A percentile compares a stretch with the other conserved stretches of the same genome.
phyloP scores from a whole-genome alignment of 2,888 invertebrate genomes.

The Netelia melanura region DNA sequence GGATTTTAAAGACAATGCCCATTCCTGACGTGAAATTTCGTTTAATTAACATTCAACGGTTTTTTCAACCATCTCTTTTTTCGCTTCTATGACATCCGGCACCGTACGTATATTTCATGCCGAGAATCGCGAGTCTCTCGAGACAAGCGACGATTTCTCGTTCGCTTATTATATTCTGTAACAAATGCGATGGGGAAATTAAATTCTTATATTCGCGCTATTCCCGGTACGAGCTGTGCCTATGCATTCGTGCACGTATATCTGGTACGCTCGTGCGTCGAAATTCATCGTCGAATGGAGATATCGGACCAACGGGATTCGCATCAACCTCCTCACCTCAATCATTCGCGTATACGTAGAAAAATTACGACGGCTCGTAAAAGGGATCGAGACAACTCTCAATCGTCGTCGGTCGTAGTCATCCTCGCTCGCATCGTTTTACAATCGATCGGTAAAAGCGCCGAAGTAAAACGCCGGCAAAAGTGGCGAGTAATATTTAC shows the following conservation, averaged over 20 bases:
- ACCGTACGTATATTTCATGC: conserved; percentile 42
- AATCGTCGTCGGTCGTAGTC: conserved; percentile 8
- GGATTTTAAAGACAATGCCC: conserved; percentile 76
- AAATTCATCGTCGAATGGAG: too few species aligned
- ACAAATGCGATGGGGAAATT: background rate
- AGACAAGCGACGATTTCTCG: conserved; percentile 56
- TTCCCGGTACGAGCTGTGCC: background rate
- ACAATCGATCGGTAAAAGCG: background rate
- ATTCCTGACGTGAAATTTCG: conserved; percentile 79
- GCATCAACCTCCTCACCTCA: too few species aligned
- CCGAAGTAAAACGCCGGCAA: background rate
- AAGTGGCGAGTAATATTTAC: conserved; percentile 39
- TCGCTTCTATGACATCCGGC: conserved; percentile 59
- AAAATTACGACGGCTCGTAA: conserved; percentile 17
- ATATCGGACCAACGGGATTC: too few species aligned
- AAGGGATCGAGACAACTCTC: background rate
- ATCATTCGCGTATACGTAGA: background rate
- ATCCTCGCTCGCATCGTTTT: conserved; percentile 32
- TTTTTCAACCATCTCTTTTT: conserved; percentile 68
- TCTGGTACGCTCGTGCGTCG: too few species aligned
- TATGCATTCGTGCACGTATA: background rate
- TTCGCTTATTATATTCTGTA: conserved; percentile 44
- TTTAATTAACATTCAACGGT: conserved; percentile 76
- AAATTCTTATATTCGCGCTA: background rate
- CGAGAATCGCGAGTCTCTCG: conserved; percentile 37